Base-by-base conservation (phyloP, 2,888 invertebrate genomes). In the Apamea anceps region DNA sequence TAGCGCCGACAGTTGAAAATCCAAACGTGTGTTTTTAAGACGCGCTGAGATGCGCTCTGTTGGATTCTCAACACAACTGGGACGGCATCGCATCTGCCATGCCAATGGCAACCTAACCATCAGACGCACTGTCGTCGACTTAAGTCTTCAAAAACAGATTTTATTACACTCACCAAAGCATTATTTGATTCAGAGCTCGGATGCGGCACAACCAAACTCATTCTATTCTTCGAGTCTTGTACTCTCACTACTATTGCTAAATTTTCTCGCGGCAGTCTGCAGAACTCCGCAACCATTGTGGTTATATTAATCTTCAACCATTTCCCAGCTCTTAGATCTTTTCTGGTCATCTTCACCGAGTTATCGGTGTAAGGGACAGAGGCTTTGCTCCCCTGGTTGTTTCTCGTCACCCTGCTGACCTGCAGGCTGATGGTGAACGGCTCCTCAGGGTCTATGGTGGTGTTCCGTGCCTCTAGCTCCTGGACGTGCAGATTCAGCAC, bases 291-390 rank as follows among this genome's bases (percentile, higher is more conserved):
- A 60, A 98, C 98, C 95, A 98, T 97, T 70, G 97, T 97, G 68
- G 98, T 98, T 13, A 99, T 97, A 90, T 99, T 98, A 73, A 99
- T 96, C 89, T 98, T 97, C 85, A 98, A 95, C 98, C 98, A 99
- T 72, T 97, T 97, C 8, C 98, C 98, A 3, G 94, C 91, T 77
- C 96, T 96, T 75, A 97, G 91, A 57, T 97, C 97, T 7, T 95
- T 97, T 25, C 98, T 96, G 13, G 97, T 95, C 92, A 97, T 89
- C 90, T 96, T 96, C 45, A 96, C 93, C 2, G 96, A 94, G 83
- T 95, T 95, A 82, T 95, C 94, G 37, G 94, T 93, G 82, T 94
- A 96, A 0, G 93, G 93, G 15, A 96, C 96, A 3, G 96, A 95
- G 0, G 95, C 96, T 81, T 95, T 96, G 45, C 92, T 94, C 75